These are phyloP conservation scores for Zonotrichia leucophrys DNA, from an alignment of 2,113 vertebrate species.

Conservation along the genomic window DNA sequence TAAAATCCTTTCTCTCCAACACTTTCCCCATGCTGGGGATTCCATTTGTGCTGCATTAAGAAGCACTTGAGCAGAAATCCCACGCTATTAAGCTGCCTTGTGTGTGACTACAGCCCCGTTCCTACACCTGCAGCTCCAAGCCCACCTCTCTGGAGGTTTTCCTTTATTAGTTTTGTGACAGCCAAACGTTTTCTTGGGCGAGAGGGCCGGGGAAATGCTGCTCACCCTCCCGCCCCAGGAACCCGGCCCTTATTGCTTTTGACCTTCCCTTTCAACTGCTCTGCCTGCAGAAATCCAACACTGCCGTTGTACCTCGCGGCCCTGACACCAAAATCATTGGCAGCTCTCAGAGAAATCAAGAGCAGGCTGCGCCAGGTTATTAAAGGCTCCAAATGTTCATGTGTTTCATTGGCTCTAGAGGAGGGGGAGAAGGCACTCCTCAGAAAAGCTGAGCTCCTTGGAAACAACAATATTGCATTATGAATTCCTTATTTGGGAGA, in stretches of 20 bases:
- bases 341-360: conserved; percentile 21
- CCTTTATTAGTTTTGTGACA: conserved; percentile 65
- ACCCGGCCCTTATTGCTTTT: conserved; percentile 49
- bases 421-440: neutral
- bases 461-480: conserved; percentile 39
- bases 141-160: neutral
- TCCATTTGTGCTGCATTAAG: conserved; percentile 47
- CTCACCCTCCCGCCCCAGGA: neutral
- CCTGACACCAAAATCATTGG: conserved; percentile 37
- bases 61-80: conserved; percentile 50
- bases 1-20: neutral
- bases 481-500: conserved; percentile 45
- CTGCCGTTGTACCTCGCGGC: neutral
- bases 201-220: neutral
- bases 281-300: conserved; percentile 18
- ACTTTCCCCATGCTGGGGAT: neutral
- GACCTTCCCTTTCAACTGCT: conserved; percentile 50
- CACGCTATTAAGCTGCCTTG: conserved; percentile 6
- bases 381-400: neutral
- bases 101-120: neutral
- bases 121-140: conserved; percentile 44
- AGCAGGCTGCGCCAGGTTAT: neutral
- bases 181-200: conserved; percentile 38
- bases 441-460: neutral
- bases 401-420: neutral